Conservation (phyloP, 2,113 vertebrate species). For the Neodon shergylaensis region DNA sequence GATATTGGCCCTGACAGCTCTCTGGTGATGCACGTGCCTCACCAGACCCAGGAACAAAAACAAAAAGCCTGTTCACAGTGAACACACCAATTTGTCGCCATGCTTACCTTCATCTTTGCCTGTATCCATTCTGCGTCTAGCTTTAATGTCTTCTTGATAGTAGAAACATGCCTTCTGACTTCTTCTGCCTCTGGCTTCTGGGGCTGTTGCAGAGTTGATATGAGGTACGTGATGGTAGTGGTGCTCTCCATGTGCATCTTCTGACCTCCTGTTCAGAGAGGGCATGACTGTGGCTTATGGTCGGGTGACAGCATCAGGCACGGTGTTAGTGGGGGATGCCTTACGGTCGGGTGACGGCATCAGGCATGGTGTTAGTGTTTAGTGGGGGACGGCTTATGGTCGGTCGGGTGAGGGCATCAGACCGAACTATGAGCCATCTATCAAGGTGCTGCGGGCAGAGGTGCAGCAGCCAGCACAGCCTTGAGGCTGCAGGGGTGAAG, state of each 20-base stretch:
- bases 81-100: background rate
- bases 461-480: background rate
- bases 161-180: accelerated
- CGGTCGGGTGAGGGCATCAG: background rate
- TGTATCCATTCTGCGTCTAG: conserved; percentile 6
- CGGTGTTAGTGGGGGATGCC: background rate
- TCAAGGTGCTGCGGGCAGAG: background rate
- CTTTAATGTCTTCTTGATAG: background rate
- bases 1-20: background rate
- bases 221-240: background rate
- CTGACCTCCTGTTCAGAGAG: background rate
- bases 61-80: background rate
- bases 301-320: background rate
- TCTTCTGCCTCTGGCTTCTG: background rate
- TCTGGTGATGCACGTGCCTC: background rate
- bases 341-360: background rate
- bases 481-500: background rate
- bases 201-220: accelerated
- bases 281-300: background rate
- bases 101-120: background rate
- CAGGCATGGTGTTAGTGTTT: background rate
- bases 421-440: background rate
- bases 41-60: background rate
- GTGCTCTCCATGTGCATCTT: accelerated
- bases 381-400: conserved; percentile 37